phyloP scores from a whole-genome alignment of 2,888 invertebrate genomes.

The Hedychridium roseum region DNA sequence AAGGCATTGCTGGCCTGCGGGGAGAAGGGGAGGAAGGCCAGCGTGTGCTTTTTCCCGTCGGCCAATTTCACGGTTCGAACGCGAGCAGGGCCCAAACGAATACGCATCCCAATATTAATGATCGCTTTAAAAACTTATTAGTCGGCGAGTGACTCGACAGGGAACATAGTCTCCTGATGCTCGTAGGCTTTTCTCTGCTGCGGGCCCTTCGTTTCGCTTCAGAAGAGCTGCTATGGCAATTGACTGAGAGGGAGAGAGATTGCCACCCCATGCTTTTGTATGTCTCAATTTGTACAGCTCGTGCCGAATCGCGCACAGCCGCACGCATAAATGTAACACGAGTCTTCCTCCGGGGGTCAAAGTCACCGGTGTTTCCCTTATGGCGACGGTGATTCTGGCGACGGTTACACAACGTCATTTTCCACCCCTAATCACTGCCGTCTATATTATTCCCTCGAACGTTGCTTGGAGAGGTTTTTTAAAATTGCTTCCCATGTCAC shows the following conservation, averaged over 20 bases:
- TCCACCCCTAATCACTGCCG: constrained; percentile 33
- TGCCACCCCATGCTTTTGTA: constrained; percentile 4
- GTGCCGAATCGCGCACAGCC: constrained; percentile 5
- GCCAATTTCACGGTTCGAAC: constrained; percentile 33
- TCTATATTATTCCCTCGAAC: constrained; percentile 16
- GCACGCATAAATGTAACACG: constrained; percentile 1
- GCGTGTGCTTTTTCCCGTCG: constrained; percentile 11
- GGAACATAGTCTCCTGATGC: constrained; percentile 14
- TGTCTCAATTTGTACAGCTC: constrained; percentile 32
- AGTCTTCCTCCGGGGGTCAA: constrained; percentile 7
- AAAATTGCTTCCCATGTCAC: no score
- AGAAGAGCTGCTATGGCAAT: no score
- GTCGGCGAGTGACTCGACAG: constrained; percentile 22
- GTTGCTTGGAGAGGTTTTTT: constrained; percentile 8
- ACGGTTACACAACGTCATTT: constrained; percentile 36
- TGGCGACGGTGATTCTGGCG: constrained; percentile 13
- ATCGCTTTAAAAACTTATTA: constrained; percentile 32
- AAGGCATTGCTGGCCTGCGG: constrained; percentile 2
- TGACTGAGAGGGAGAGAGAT: no score
- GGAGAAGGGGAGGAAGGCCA: constrained; percentile 10
- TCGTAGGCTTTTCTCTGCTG: constrained; percentile 3
- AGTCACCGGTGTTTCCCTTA: constrained; percentile 13
- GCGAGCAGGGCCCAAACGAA: constrained; percentile 9
- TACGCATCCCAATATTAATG: constrained; percentile 26
- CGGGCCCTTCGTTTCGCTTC: no score